phyloP scores from a whole-genome alignment of 2,797 vertebrate genomes.

The Limosa lapponica region DNA sequence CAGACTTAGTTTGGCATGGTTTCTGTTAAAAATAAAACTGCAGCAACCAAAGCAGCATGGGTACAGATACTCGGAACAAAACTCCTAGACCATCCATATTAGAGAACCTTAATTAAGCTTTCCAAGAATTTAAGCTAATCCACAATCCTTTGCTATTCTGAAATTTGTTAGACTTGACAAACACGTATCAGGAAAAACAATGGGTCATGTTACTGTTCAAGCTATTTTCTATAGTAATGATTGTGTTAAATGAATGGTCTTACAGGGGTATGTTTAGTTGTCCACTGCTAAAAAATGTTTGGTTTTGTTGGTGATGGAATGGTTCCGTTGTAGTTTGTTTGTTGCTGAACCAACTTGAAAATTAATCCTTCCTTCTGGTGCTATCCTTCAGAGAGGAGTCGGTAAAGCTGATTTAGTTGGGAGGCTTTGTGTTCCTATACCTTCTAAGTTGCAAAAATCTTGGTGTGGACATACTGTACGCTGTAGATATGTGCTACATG shows the following conservation, averaged over 20 bases:
- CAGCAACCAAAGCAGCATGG: neutral
- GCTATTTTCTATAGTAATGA: neutral
- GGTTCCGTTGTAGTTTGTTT: neutral
- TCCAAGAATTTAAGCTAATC: neutral
- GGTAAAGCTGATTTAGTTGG: neutral
- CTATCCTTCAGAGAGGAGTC: neutral
- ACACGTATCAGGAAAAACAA: neutral
- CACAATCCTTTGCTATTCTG: neutral
- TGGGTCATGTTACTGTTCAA: neutral
- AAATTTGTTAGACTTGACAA: neutral
- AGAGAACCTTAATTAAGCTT: neutral
- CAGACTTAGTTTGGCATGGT: neutral
- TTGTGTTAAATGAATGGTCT: neutral
- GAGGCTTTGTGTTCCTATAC: neutral
- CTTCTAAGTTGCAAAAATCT: neutral
- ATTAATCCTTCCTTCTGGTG: neutral
- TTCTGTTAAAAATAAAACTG: neutral
- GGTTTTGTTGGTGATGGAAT: neutral
- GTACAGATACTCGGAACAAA: neutral
- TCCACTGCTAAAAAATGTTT: neutral
- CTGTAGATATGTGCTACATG: neutral
- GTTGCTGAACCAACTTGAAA: neutral
- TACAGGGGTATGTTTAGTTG: neutral
- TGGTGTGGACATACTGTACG: rapidly evolving
- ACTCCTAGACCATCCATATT: neutral